Percentiles rank a stretch among this genome's conserved stretches.
Evolutionary conservation across 2,113 vertebrate species (phyloP).

Genomic region (Solea senegalensis): DNA sequence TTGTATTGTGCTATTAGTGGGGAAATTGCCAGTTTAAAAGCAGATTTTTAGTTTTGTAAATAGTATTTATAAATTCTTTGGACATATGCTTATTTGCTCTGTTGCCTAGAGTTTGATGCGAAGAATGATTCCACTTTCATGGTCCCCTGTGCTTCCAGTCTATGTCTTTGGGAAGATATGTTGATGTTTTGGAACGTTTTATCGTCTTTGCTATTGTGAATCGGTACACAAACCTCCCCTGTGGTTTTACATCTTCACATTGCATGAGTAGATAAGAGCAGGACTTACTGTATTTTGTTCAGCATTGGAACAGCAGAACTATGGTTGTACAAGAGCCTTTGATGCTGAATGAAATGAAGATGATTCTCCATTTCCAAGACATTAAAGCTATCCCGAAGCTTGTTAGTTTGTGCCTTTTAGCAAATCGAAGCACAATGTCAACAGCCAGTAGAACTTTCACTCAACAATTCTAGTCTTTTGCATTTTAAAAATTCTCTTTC

Average conservation of each 20-base stretch:
- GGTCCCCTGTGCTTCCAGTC: not conserved
- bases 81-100: not conserved
- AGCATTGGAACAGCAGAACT: not conserved
- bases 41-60: not conserved
- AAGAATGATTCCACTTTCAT: not conserved
- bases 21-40: not conserved
- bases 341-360: conserved; percentile 23
- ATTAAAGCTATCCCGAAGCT: not conserved
- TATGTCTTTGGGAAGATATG: not conserved
- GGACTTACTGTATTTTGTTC: conserved; percentile 22
- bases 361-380: conserved; percentile 1
- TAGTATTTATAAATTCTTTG: not conserved
- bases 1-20: not conserved
- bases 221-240: conserved; percentile 23
- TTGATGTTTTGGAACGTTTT: conserved; percentile 10
- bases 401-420: not conserved
- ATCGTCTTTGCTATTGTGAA: conserved; percentile 15
- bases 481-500: conserved; percentile 22
- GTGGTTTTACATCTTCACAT: conserved; percentile 16
- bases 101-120: not conserved
- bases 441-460: conserved; percentile 9
- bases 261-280: conserved; percentile 5
- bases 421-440: conserved; percentile 25
- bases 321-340: conserved; percentile 17
- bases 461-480: conserved; percentile 29